Percentiles rank a stretch among this genome's conserved stretches.
Evolutionary conservation across 1,140 invertebrate species (phyloP).

Genomic region (Helicoverpa zea): DNA sequence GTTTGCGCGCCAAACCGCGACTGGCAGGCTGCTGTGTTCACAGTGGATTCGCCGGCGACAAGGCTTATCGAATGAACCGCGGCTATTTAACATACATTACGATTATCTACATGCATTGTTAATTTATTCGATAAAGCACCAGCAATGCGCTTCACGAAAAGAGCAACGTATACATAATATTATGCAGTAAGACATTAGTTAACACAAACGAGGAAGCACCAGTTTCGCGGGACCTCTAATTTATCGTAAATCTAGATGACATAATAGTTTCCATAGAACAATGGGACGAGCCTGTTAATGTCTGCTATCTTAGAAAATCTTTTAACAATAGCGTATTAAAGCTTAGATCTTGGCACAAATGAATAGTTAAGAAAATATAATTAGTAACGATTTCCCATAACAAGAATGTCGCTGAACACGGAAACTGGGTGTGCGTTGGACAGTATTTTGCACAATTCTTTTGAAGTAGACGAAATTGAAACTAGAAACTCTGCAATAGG

Average conservation of each 20-base stretch:
- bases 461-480: slow-evolving; percentile 13
- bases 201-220: slow-evolving; percentile 41
- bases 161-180: slow-evolving; percentile 15
- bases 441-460: slow-evolving; percentile 24
- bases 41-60: slow-evolving; percentile 21
- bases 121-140: slow-evolving; percentile 15
- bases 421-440: slow-evolving; percentile 30
- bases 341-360: slow-evolving; percentile 37
- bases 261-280: slow-evolving; percentile 43
- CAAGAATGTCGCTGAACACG: slow-evolving; percentile 17
- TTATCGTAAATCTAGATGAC: slow-evolving; percentile 41
- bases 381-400: slow-evolving; percentile 35
- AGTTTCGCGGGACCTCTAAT: slow-evolving; percentile 36
- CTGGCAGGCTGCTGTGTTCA: slow-evolving; percentile 39
- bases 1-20: slow-evolving; percentile 53
- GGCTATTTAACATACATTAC: slow-evolving; percentile 26
- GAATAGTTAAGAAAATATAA: slow-evolving; percentile 26
- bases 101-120: slow-evolving; percentile 32
- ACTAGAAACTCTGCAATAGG: slow-evolving; percentile 6
- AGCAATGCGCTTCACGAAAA: slow-evolving; percentile 12
- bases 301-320: slow-evolving; percentile 39
- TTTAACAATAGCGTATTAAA: slow-evolving; percentile 39
- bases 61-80: slow-evolving; percentile 37
- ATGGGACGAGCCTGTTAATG: slow-evolving; percentile 29
- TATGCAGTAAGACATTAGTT: slow-evolving; percentile 12